Evolutionary conservation across 1,140 invertebrate genomes (phyloP).

Genomic region (Callitettix versicolor): DNA sequence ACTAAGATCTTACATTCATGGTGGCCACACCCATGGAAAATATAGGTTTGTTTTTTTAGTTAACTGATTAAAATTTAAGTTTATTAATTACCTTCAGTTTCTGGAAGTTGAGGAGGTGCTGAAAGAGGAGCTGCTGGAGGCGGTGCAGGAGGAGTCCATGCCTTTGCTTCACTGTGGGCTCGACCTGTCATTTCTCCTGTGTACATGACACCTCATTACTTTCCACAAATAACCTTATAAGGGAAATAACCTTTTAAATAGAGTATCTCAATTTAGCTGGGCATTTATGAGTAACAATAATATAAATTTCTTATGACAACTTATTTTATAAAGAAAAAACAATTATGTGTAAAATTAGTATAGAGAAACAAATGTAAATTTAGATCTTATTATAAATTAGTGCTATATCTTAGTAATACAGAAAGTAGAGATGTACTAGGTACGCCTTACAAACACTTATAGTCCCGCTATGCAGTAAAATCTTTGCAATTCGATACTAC

Average conservation of each 20-base stretch:
- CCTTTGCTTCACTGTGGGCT: constrained; percentile 11
- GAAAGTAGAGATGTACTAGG: too few relatives aligned
- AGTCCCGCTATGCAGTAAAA: too few relatives aligned
- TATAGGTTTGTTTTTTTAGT: background rate
- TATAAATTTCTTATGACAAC: background rate
- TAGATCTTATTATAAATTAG: too few relatives aligned
- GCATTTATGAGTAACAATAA: background rate
- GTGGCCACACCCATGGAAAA: background rate
- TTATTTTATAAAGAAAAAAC: too few relatives aligned
- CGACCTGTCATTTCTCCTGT: constrained; percentile 11
- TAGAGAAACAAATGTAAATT: too few relatives aligned
- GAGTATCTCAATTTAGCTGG: too few relatives aligned
- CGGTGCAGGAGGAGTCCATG: constrained; percentile 32
- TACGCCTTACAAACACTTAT: too few relatives aligned
- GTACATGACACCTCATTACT: too few relatives aligned
- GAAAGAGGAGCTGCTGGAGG: constrained; percentile 26
- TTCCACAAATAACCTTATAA: background rate
- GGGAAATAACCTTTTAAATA: background rate
- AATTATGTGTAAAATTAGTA: too few relatives aligned
- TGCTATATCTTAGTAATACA: too few relatives aligned
- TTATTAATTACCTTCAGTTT: constrained; percentile 25
- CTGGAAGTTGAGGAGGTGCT: constrained; percentile 33
- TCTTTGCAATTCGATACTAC: too few relatives aligned
- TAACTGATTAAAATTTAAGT: constrained; percentile 14
- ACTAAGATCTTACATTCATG: background rate